A percentile compares a stretch with the other conserved stretches of the same genome.
These are phyloP conservation scores for Anthophora plumipes DNA, from an alignment of 2,888 invertebrate species.

Conservation along the genomic window DNA sequence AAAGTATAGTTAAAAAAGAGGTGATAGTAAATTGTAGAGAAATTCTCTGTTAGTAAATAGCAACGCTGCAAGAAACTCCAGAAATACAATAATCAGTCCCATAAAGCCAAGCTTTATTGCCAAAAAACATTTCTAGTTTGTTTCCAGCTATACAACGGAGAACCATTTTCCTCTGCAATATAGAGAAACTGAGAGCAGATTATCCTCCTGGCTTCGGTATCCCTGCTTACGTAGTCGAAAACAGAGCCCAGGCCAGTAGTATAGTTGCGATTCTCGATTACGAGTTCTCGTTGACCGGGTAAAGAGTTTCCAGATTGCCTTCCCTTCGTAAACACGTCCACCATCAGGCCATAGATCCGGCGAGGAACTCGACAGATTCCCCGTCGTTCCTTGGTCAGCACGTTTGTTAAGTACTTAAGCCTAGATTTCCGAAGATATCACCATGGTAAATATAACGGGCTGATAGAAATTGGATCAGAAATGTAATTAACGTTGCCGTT, in stretches of 20 bases:
- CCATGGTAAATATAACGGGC: neutral
- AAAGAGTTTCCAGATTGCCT: slow-evolving; percentile 41
- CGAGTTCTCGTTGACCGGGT: slow-evolving; percentile 41
- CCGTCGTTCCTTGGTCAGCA: slow-evolving; percentile 20
- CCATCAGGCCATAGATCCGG: slow-evolving; percentile 24
- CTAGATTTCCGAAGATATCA: neutral
- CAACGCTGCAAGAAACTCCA: too few relatives aligned
- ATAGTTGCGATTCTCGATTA: slow-evolving; percentile 33
- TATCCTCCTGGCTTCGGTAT: slow-evolving; percentile 45
- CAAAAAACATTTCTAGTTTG: slow-evolving; percentile 24
- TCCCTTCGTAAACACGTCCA: slow-evolving; percentile 37
- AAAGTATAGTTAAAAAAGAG: too few relatives aligned
- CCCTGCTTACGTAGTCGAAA: slow-evolving; percentile 21
- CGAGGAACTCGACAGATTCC: slow-evolving; percentile 25
- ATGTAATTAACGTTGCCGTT: neutral
- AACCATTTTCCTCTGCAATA: neutral
- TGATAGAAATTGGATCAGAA: neutral
- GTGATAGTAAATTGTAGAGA: too few relatives aligned
- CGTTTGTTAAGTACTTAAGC: neutral
- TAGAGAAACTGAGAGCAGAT: slow-evolving; percentile 22
- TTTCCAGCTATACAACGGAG: slow-evolving; percentile 10
- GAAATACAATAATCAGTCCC: neutral
- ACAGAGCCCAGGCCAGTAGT: slow-evolving; percentile 1
- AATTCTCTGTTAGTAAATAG: too few relatives aligned
- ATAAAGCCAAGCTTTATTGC: neutral